phyloP scores from a whole-genome alignment of 1,140 invertebrate species.

The Achatina immaculata region DNA sequence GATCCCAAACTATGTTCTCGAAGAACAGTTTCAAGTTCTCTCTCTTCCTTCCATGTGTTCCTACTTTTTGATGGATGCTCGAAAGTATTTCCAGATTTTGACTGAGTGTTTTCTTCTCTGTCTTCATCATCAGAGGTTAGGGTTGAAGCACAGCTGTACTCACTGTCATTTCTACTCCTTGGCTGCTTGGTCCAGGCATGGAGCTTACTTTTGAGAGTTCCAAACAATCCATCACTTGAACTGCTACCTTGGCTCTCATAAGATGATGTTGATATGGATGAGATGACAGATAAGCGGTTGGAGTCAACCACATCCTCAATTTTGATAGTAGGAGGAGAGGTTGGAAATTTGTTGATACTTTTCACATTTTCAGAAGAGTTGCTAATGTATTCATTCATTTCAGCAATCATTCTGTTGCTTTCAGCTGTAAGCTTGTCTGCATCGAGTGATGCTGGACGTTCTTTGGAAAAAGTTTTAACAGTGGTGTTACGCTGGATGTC shows the following conservation, averaged over 20 bases:
- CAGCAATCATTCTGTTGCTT: slow-evolving; percentile 53
- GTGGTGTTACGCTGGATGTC: not conserved
- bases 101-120: slow-evolving; percentile 7
- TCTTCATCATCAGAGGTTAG: slow-evolving; percentile 33
- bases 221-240: slow-evolving; percentile 49
- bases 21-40: slow-evolving; percentile 50
- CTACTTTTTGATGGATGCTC: not conserved
- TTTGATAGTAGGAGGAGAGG: slow-evolving; percentile 37
- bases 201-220: slow-evolving; percentile 51
- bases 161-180: slow-evolving; percentile 32
- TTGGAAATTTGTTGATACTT: slow-evolving; percentile 48
- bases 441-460: slow-evolving; percentile 35
- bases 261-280: slow-evolving; percentile 55
- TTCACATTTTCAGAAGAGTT: slow-evolving; percentile 42
- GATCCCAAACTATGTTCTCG: slow-evolving; percentile 49
- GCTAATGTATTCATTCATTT: slow-evolving; percentile 59
- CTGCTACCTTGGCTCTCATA: slow-evolving; percentile 53
- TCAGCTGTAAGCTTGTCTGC: slow-evolving; percentile 37
- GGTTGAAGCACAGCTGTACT: slow-evolving; percentile 5
- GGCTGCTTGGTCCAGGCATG: slow-evolving; percentile 46
- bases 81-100: slow-evolving; percentile 23
- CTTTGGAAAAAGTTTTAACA: not conserved
- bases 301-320: slow-evolving; percentile 16
- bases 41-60: slow-evolving; percentile 14
- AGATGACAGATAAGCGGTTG: slow-evolving; percentile 53